These are phyloP conservation scores for Heliothis peltigera DNA, from an alignment of 2,888 invertebrate genomes.

Conservation along the genomic window DNA sequence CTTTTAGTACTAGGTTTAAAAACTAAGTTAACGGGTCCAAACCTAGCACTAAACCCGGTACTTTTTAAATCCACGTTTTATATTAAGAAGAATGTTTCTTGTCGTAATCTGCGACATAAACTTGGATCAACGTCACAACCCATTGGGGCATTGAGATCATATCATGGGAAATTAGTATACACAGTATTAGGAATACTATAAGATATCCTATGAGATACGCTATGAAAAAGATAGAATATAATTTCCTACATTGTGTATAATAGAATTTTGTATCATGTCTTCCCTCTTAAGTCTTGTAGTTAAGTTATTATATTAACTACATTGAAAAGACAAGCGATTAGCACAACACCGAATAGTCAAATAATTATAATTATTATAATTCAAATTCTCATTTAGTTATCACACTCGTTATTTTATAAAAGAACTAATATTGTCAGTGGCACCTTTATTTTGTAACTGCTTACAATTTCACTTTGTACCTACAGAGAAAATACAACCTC, in stretches of 20 bases:
- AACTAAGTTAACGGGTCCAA: too few relatives aligned
- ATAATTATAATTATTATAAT: slow-evolving; percentile 58
- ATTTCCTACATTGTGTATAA: slow-evolving; percentile 59
- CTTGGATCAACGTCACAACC: slow-evolving; percentile 53
- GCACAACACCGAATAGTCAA: slow-evolving; percentile 61
- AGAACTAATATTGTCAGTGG: slow-evolving; percentile 86
- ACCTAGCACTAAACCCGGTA: too few relatives aligned
- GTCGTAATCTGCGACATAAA: slow-evolving; percentile 28
- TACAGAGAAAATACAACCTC: slow-evolving; percentile 55
- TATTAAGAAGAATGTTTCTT: slow-evolving; percentile 45
- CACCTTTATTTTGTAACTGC: slow-evolving; percentile 76
- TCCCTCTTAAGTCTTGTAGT: slow-evolving; percentile 63
- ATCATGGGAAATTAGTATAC: slow-evolving; percentile 51
- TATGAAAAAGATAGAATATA: slow-evolving; percentile 62
- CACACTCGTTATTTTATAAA: slow-evolving; percentile 67
- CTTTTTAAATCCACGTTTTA: too few relatives aligned
- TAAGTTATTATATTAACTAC: slow-evolving; percentile 59
- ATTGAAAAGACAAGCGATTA: slow-evolving; percentile 62
- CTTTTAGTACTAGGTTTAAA: too few relatives aligned
- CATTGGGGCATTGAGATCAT: slow-evolving; percentile 58
- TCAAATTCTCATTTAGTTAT: slow-evolving; percentile 61
- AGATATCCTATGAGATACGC: slow-evolving; percentile 56
- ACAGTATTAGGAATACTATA: slow-evolving; percentile 51
- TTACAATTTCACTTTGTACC: slow-evolving; percentile 60
- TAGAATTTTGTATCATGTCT: slow-evolving; percentile 61